phyloP scores from a whole-genome alignment of 2,888 invertebrate species.

The Odontothrips loti region DNA sequence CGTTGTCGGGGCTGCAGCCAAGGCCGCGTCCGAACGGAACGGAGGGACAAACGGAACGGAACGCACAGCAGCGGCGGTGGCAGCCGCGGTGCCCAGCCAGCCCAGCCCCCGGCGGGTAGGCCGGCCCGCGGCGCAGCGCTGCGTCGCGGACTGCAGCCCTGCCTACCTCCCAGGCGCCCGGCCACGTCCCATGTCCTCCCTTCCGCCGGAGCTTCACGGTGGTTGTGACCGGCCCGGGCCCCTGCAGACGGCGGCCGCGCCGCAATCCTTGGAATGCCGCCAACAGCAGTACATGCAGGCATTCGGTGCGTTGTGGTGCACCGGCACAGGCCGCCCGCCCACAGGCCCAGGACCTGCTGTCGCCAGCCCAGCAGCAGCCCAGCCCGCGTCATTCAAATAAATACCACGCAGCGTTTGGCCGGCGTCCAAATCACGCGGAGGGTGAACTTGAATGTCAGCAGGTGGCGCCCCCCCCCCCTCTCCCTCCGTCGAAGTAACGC shows the following conservation, averaged over 20 bases:
- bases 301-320: not conserved
- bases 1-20: not conserved
- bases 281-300: not conserved
- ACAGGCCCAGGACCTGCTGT: too few relatives aligned
- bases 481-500: not conserved
- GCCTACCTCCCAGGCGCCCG: not conserved
- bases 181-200: too few relatives aligned
- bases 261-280: not conserved
- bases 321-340: not conserved
- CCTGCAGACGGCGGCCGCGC: not conserved
- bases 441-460: not conserved
- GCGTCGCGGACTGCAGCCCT: not conserved
- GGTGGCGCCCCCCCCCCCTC: not conserved
- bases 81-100: not conserved
- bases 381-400: constrained; percentile 1
- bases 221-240: too few relatives aligned
- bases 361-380: not conserved
- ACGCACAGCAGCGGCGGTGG: not conserved
- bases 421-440: not conserved
- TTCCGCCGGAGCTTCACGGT: not conserved
- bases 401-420: not conserved
- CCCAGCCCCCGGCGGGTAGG: not conserved
- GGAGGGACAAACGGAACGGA: not conserved
- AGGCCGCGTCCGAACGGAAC: not conserved
- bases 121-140: not conserved